Evolutionary conservation across 2,888 invertebrate species (phyloP).

Genomic region (Drosophila percnosoma): DNA sequence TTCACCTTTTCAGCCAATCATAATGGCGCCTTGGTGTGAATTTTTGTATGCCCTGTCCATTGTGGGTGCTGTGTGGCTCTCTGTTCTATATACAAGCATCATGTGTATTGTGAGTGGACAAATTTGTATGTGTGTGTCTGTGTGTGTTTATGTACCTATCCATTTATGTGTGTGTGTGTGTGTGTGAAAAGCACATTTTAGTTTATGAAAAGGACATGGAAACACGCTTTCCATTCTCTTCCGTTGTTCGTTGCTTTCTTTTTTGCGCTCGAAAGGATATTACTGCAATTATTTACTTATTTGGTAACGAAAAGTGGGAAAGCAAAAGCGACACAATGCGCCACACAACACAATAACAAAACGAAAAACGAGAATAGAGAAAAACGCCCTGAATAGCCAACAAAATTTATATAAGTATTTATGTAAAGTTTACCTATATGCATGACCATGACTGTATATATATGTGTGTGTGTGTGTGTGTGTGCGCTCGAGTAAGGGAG

Average conservation of each 20-base stretch:
- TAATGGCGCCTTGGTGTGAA: conserved; percentile 84
- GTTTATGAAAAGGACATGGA: conserved; percentile 76
- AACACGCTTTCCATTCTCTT: conserved; percentile 78
- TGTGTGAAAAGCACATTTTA: conserved; percentile 72
- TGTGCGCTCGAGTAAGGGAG: conserved; percentile 1
- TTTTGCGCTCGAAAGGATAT: conserved; percentile 77
- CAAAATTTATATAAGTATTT: conserved; percentile 49
- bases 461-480: conserved; percentile 1
- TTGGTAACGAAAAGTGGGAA: conserved; percentile 74
- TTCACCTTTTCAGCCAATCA: conserved; percentile 83
- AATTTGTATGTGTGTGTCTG: conserved; percentile 38
- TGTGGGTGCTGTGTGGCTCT: conserved; percentile 76
- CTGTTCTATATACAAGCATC: conserved; percentile 62
- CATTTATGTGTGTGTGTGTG: conserved; percentile 31
- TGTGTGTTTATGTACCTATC: conserved; percentile 28
- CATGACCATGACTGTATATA: conserved; percentile 21
- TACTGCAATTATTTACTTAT: conserved; percentile 80
- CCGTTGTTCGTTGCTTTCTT: conserved; percentile 70
- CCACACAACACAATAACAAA: conserved; percentile 59
- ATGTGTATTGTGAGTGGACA: conserved; percentile 50
- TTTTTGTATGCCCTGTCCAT: conserved; percentile 75
- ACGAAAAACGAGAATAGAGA: conserved; percentile 36
- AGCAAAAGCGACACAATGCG: conserved; percentile 60
- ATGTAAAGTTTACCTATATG: conserved; percentile 36
- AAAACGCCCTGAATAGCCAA: conserved; percentile 50